Percentiles rank a stretch among this genome's conserved stretches.
Conservation (phyloP, 1,140 invertebrate genomes). For the Drosophila mauritiana region DNA sequence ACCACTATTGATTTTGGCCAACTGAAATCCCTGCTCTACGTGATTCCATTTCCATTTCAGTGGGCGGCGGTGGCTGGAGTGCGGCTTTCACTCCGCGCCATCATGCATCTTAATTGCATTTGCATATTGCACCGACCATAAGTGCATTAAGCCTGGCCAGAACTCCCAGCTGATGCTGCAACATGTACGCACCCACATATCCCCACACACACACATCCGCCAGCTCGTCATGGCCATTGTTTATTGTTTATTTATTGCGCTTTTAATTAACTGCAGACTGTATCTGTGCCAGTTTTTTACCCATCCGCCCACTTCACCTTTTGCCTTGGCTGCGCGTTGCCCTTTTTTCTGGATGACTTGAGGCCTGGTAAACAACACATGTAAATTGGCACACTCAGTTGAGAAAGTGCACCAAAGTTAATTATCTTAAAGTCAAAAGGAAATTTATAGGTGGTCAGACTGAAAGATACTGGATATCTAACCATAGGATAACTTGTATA, state of each 20-base stretch:
- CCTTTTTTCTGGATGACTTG: constrained; percentile 38
- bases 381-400: constrained; percentile 18
- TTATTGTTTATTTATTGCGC: constrained; percentile 58
- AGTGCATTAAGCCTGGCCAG: constrained; percentile 50
- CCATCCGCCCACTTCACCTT: constrained; percentile 10
- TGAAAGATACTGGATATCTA: too few species aligned
- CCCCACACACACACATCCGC: constrained; percentile 12
- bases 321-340: background rate
- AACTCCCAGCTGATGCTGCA: constrained; percentile 13
- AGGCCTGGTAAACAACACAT: constrained; percentile 27
- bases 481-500: too few species aligned
- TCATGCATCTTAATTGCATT: constrained; percentile 69
- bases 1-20: constrained; percentile 36
- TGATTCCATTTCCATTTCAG: constrained; percentile 49
- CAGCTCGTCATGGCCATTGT: constrained; percentile 38
- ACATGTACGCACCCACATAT: constrained; percentile 12
- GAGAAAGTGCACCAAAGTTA: background rate
- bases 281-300: constrained; percentile 28
- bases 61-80: background rate
- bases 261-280: constrained; percentile 46
- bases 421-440: background rate
- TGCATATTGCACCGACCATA: constrained; percentile 66
- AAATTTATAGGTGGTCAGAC: background rate
- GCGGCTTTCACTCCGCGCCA: constrained; percentile 21
- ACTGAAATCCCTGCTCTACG: constrained; percentile 16